A percentile compares a stretch with the other conserved stretches of the same genome.
Conservation (phyloP, 2,113 vertebrate species). For the Ploceus nigricollis region DNA sequence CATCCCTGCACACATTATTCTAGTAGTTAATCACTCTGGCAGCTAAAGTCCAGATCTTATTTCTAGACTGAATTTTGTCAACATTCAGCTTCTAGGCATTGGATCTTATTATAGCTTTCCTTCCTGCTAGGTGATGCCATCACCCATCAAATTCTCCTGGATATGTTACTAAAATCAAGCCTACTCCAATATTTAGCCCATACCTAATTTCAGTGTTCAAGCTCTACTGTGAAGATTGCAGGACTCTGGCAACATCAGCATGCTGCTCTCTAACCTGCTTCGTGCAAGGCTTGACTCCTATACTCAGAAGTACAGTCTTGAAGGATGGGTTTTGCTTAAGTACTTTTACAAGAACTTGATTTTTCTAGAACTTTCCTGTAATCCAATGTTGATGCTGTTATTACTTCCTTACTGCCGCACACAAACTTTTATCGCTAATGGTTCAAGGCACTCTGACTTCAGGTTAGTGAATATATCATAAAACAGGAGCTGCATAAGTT, state of each 20-base stretch:
- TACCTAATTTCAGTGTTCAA: not conserved
- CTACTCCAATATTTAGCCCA: not conserved
- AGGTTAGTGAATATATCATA: not conserved
- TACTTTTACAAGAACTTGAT: not conserved
- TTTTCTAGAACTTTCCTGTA: not conserved
- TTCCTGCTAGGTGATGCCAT: not conserved
- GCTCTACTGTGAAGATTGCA: not conserved
- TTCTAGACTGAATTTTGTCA: constrained; percentile 23
- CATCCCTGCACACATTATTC: not conserved
- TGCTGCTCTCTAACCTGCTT: not conserved
- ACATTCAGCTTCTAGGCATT: not conserved
- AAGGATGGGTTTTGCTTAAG: not conserved
- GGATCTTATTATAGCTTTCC: not conserved
- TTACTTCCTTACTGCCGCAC: not conserved
- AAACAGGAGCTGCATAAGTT: not conserved
- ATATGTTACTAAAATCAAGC: not conserved
- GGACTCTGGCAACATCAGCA: not conserved
- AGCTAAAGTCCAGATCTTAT: not conserved
- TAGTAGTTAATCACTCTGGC: constrained; percentile 11
- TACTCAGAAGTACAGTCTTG: not conserved
- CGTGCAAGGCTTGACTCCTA: not conserved
- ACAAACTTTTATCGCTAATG: not conserved
- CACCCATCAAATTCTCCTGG: not conserved
- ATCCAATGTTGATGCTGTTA: not conserved
- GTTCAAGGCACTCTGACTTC: not conserved